Evolutionary conservation across 1,140 invertebrate genomes (phyloP).

Genomic region (Drosophila obscura): DNA sequence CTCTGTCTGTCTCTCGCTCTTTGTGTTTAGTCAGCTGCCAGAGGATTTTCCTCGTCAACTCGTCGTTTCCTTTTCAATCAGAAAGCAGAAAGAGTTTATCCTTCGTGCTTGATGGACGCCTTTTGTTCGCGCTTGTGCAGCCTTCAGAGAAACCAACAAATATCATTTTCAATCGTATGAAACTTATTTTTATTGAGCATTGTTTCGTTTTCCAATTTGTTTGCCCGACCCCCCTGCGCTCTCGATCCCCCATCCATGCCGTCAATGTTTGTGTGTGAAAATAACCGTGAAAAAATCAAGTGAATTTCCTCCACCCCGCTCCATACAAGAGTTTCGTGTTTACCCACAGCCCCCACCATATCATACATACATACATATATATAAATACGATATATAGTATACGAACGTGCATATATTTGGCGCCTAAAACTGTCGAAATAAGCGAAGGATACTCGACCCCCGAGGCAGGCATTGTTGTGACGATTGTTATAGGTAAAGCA

Average conservation of each 20-base stretch:
- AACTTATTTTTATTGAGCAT: constrained; percentile 37
- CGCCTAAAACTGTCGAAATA: too few species aligned
- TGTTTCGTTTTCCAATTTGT: constrained; percentile 54
- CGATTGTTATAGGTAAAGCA: too few species aligned
- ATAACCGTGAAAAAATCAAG: too few species aligned
- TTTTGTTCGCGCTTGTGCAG: constrained; percentile 68
- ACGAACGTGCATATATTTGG: too few species aligned
- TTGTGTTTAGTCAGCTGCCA: constrained; percentile 45
- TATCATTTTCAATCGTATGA: constrained; percentile 43
- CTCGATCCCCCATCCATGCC: constrained; percentile 17
- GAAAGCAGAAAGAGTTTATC: constrained; percentile 83
- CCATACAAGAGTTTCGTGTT: too few species aligned
- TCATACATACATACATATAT: too few species aligned
- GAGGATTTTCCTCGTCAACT: constrained; percentile 17
- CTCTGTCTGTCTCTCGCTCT: constrained; percentile 6
- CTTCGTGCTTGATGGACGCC: constrained; percentile 80
- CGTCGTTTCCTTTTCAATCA: constrained; percentile 35
- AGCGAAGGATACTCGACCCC: too few species aligned
- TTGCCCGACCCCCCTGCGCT: constrained; percentile 11
- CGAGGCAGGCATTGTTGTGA: too few species aligned
- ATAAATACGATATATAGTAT: too few species aligned
- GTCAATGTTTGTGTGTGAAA: constrained; percentile 5
- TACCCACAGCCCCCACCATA: too few species aligned
- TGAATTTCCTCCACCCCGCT: too few species aligned
- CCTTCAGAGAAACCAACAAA: constrained; percentile 34